Conservation (phyloP, 2,888 invertebrate genomes). For the Orthosia cruda region DNA sequence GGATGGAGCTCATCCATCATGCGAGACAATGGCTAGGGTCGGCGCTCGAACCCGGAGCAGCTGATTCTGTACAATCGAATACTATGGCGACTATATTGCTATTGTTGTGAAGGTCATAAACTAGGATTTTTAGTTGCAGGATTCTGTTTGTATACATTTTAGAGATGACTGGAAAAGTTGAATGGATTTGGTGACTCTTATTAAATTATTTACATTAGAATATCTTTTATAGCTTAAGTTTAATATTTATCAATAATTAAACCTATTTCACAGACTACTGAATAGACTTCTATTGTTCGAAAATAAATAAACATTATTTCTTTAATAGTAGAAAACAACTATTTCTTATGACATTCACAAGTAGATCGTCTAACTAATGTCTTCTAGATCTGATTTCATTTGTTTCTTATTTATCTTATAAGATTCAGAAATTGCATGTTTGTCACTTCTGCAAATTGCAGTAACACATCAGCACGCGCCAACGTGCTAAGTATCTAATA, state of each 20-base stretch:
- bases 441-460: neutral
- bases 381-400: neutral
- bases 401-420: too few species aligned
- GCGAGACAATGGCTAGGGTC: slow-evolving; percentile 77
- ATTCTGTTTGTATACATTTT: slow-evolving; percentile 19
- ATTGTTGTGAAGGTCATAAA: slow-evolving; percentile 64
- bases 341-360: neutral
- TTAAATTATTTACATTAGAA: too few species aligned
- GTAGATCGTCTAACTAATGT: neutral
- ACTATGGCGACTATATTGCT: slow-evolving; percentile 30
- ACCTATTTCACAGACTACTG: too few species aligned
- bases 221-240: neutral
- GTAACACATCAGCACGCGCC: slow-evolving; percentile 60
- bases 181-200: too few species aligned
- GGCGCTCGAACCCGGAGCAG: slow-evolving; percentile 73
- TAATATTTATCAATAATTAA: too few species aligned
- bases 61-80: slow-evolving; percentile 73
- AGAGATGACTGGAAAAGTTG: neutral
- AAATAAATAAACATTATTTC: neutral
- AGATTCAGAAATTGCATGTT: neutral
- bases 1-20: slow-evolving; percentile 84
- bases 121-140: slow-evolving; percentile 48
- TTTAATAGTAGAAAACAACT: neutral
- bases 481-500: slow-evolving; percentile 54
- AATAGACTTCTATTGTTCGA: too few species aligned